These are phyloP conservation scores for Tenebrio molitor DNA, from an alignment of 1,140 invertebrate species.

Conservation along the genomic window DNA sequence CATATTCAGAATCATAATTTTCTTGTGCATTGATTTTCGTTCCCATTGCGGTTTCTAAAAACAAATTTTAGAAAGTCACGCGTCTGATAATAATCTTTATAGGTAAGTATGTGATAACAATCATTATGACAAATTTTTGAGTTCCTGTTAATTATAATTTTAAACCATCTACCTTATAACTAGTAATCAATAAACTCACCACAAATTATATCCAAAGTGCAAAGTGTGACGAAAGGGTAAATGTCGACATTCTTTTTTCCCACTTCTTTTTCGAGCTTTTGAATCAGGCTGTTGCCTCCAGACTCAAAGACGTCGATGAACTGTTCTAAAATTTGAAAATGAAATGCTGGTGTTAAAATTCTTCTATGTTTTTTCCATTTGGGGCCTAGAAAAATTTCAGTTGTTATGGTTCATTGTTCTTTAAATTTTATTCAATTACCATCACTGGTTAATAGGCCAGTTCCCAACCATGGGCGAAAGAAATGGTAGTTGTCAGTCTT, in stretches of 20 bases:
- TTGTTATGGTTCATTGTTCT: background rate
- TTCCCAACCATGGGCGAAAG: slow-evolving; percentile 79
- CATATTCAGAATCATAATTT: slow-evolving; percentile 79
- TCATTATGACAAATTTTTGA: too few relatives aligned
- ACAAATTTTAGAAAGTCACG: background rate
- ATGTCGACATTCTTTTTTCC: slow-evolving; percentile 72
- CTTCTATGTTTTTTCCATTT: slow-evolving; percentile 78
- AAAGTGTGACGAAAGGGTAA: slow-evolving; percentile 75
- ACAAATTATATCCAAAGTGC: slow-evolving; percentile 82
- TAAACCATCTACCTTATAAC: too few relatives aligned
- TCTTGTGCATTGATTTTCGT: slow-evolving; percentile 77
- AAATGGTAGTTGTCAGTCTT: slow-evolving; percentile 82
- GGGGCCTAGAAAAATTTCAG: slow-evolving; percentile 38
- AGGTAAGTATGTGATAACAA: too few relatives aligned
- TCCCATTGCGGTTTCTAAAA: slow-evolving; percentile 79
- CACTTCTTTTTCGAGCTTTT: slow-evolving; percentile 70
- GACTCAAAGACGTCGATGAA: slow-evolving; percentile 81
- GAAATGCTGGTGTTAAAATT: slow-evolving; percentile 85
- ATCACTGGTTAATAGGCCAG: slow-evolving; percentile 75
- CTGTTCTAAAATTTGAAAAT: slow-evolving; percentile 85
- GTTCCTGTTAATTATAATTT: too few relatives aligned
- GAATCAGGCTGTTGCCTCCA: slow-evolving; percentile 73
- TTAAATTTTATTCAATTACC: slow-evolving; percentile 61
- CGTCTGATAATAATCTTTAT: too few relatives aligned
- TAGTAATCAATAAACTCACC: too few relatives aligned